A percentile compares a stretch with the other conserved stretches of the same genome.
phyloP scores from a whole-genome alignment of 2,888 invertebrate genomes.

The Lasioglossum pauxillum region DNA sequence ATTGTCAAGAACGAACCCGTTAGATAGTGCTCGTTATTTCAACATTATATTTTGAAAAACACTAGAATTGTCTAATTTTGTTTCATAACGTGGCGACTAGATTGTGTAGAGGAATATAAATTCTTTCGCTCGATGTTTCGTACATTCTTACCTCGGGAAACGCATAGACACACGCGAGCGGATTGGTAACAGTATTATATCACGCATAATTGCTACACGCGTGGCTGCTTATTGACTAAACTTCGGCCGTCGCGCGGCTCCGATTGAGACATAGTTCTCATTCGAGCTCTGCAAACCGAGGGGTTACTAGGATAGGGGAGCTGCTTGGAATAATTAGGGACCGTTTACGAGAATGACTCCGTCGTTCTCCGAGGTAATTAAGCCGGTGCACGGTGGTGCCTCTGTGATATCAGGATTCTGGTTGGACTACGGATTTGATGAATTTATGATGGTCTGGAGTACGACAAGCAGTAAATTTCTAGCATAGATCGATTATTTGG shows the following conservation, averaged over 20 bases:
- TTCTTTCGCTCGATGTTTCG: slow-evolving; percentile 25
- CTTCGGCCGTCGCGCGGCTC: slow-evolving; percentile 14
- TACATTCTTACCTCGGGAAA: slow-evolving; percentile 35
- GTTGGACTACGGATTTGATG: background rate
- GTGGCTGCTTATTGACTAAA: slow-evolving; percentile 47
- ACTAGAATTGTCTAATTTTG: background rate
- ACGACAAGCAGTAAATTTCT: background rate
- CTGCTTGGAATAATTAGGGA: slow-evolving; percentile 22
- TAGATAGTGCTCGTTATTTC: no score
- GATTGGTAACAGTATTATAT: background rate
- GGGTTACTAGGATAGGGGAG: background rate
- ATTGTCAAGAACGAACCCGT: no score
- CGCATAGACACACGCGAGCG: slow-evolving; percentile 26
- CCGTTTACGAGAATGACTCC: slow-evolving; percentile 6
- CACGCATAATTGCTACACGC: slow-evolving; percentile 31
- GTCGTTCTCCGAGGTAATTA: slow-evolving; percentile 12
- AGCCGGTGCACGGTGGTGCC: slow-evolving; percentile 2
- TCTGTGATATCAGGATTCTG: background rate
- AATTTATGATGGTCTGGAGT: background rate
- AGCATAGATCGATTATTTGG: no score
- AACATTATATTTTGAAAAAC: no score
- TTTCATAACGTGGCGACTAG: background rate
- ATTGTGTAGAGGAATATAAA: background rate
- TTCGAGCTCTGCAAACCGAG: background rate
- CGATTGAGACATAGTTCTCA: slow-evolving; percentile 19